These are phyloP conservation scores for Zelleria hepariella DNA, from an alignment of 2,888 invertebrate genomes.

Conservation along the genomic window DNA sequence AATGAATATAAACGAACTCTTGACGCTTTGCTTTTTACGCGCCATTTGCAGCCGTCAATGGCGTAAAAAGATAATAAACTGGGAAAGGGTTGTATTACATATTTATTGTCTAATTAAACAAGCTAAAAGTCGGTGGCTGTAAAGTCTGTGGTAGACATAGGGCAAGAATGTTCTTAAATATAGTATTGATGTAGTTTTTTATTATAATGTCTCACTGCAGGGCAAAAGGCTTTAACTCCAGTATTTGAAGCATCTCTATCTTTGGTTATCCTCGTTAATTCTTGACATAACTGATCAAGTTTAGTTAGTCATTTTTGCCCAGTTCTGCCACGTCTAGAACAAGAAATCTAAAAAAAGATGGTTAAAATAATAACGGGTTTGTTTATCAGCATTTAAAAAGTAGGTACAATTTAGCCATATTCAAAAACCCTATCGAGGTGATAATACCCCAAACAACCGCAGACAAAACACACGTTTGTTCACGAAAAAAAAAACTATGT, in stretches of 20 bases:
- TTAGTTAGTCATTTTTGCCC: too few species aligned
- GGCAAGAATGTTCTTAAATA: too few species aligned
- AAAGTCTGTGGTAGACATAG: background rate
- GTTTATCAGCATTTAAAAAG: background rate
- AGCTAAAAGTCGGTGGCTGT: background rate
- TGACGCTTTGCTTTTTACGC: background rate
- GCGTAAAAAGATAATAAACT: background rate
- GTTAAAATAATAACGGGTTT: background rate
- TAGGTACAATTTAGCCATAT: background rate
- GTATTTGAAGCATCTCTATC: too few species aligned
- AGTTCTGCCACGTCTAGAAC: too few species aligned
- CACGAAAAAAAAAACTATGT: background rate
- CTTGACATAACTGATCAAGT: too few species aligned
- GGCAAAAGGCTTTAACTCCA: too few species aligned
- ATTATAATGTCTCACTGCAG: too few species aligned
- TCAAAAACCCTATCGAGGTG: background rate
- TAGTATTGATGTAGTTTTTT: background rate
- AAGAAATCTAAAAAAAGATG: too few species aligned
- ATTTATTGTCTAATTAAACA: background rate
- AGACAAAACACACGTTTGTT: background rate
- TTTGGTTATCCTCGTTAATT: too few species aligned
- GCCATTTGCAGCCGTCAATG: background rate
- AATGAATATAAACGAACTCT: slow-evolving; percentile 5
- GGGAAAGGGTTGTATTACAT: background rate
- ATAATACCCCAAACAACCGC: background rate